A percentile compares a stretch with the other conserved stretches of the same genome.
phyloP scores from a whole-genome alignment of 2,113 vertebrate species.

The Octodon degus region DNA sequence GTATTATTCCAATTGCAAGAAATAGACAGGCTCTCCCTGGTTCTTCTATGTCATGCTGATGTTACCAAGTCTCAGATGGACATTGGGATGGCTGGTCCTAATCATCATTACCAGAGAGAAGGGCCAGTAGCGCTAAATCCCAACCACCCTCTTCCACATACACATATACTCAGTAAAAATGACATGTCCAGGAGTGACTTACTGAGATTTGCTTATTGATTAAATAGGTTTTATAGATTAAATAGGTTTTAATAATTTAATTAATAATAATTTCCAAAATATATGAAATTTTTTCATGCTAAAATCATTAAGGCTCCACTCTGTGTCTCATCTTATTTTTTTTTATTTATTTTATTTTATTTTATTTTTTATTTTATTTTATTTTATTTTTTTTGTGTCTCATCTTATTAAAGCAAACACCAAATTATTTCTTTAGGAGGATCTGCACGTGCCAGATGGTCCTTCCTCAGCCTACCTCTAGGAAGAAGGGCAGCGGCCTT shows the following conservation, averaged over 20 bases:
- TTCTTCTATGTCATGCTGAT: not conserved
- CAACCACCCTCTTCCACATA: not conserved
- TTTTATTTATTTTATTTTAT: too few relatives aligned
- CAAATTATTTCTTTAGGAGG: conserved; percentile 28
- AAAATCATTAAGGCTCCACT: not conserved
- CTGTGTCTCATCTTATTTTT: not conserved
- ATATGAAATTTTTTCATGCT: not conserved
- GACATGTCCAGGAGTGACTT: not conserved
- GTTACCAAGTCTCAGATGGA: conserved; percentile 10
- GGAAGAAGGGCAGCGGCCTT: conserved; percentile 18
- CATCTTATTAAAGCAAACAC: conserved; percentile 28
- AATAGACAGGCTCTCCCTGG: not conserved
- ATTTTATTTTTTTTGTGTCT: too few relatives aligned
- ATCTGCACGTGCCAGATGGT: conserved; percentile 21
- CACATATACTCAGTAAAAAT: not conserved
- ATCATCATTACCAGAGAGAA: conserved; percentile 29
- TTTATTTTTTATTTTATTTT: too few relatives aligned
- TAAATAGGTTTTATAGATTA: conserved; percentile 46
- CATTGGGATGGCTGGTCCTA: not conserved
- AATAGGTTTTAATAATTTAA: not conserved
- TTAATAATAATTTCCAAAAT: too few relatives aligned
- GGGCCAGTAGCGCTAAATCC: not conserved
- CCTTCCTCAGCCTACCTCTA: not conserved
- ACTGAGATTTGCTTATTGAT: conserved; percentile 33
- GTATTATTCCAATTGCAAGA: conserved; percentile 21